Evolutionary conservation across 2,888 invertebrate species (phyloP), one percentile per base, ranked within the genome.

Genomic region (Pachycephus smyrnensis): DNA sequence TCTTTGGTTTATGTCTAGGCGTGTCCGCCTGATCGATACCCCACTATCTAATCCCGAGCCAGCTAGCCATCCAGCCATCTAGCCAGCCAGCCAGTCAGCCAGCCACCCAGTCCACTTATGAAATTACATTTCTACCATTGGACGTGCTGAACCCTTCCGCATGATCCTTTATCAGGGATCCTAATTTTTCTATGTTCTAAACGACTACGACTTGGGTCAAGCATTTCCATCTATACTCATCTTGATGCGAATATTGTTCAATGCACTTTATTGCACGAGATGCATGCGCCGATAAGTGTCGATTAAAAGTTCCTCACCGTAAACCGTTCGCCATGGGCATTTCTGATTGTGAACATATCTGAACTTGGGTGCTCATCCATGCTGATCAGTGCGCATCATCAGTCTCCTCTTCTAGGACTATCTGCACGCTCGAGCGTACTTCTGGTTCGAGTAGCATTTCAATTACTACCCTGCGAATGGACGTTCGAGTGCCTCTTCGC

Each of bases 1-100:
- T 86, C 88, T 89, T 88, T 88, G 88, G 90, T 90, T 91, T 90
- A 90, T 89, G 88, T 88, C 89, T 89, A 89, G 89, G 89, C 88
- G 89, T 89, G 90, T 88, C 87, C 85, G 80, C 79, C 85, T 87
- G 88, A 87, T 89, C 89, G 86, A 88, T 88, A 88, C 86, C 73
- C 79, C 83, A 81, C 86, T 87, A 86, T 87, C 86, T 86, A 86
- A 86, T 85, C 86, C 79, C 82, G 76, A 79, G 75, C 76, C 68
- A 35, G 40, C 40, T 40, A 40, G 40, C 40, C 40, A 37, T 37
- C 37, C 37, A 37, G 37, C 37, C 37, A 37, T 37, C 37, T 37
- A 37, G 37, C 37, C 37, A 37, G 37, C 37, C 37, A 37, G 37
- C n/a, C n/a, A n/a, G n/a, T 12, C 37, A 40, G 37, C 37, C 37